A percentile compares a stretch with the other conserved stretches of the same genome.
These are phyloP conservation scores for Cepphus grylle DNA, from an alignment of 2,113 vertebrate species.

Conservation along the genomic window DNA sequence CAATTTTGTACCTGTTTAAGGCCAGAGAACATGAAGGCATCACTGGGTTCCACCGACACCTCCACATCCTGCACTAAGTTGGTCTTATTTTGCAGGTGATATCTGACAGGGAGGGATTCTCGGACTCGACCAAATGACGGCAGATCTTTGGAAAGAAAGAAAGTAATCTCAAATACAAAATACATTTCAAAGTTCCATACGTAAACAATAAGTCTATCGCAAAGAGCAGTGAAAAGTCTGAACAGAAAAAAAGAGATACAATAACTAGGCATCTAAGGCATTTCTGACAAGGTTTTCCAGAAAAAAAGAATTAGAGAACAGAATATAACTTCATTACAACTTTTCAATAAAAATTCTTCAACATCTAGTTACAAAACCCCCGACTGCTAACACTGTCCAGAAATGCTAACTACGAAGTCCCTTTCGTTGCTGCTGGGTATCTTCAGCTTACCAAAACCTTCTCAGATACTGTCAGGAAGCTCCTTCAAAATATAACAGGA, in stretches of 20 bases:
- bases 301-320: neutral
- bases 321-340: neutral
- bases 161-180: neutral
- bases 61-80: constrained; percentile 92
- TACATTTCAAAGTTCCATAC: neutral
- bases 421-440: neutral
- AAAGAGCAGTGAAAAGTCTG: neutral
- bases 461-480: neutral
- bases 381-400: neutral
- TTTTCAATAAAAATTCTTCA: neutral
- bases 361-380: neutral
- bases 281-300: neutral
- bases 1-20: constrained; percentile 89
- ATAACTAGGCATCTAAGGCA: neutral
- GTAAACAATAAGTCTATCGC: neutral
- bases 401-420: neutral
- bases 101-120: constrained; percentile 91
- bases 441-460: neutral
- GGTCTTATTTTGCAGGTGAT: constrained; percentile 92
- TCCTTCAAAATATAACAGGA: neutral
- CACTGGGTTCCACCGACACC: constrained; percentile 92
- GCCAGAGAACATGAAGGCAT: constrained; percentile 99
- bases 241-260: neutral
- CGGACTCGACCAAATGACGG: constrained; percentile 92
- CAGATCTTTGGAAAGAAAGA: constrained; percentile 77